Evolutionary conservation across 2,797 vertebrate genomes (phyloP), one percentile per base, ranked within the genome.

Genomic region (Coracias cyanogaster): DNA sequence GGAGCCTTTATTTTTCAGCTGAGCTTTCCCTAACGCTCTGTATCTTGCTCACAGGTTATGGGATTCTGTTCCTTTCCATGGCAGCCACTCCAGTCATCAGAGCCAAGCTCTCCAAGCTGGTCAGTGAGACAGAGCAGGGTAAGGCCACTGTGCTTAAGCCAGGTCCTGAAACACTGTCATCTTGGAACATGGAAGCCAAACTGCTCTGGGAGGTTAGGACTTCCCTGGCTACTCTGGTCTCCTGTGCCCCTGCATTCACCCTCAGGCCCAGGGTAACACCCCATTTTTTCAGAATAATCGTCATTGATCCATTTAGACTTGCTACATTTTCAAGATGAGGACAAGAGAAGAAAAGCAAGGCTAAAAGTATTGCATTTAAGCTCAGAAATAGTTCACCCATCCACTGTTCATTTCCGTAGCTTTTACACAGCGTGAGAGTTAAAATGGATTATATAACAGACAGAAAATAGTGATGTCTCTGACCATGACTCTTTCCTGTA

Each of bases 21-120:
- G 90, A 89, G 39, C n/a, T 93, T 93, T 82, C 29, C 13, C 31
- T 92, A 61, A 96, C 24, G 6, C 85, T 48, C 60, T 18, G 7
- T 93, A 1, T 95, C 25, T 95, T 60, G 25, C 77, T 43, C 52
- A 29, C 97, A 99, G 99, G 99, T 54, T 99, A 99, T 1, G 99
- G 98, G 15, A 90, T 99, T 73, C 98, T 98, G 51, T 99, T 99
- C 92, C 98, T 99, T 89, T 98, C 98, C 9, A 98, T 99, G 98
- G 97, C 98, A 29, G 67, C 96, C 6, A 99, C 99, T 7, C 99
- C 99, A 18, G 97, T 99, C 82, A 96, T 99, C 93, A 98, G 99
- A 95, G 98, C 99, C 82, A 99, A 99, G 96, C 97, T 99, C 74
- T 99, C 99, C 79, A 99, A 98, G 95, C 89, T 99, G 97, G 99